These are phyloP conservation scores for Lamellibrachia satsuma DNA, from an alignment of 2,888 invertebrate species.

Conservation along the genomic window DNA sequence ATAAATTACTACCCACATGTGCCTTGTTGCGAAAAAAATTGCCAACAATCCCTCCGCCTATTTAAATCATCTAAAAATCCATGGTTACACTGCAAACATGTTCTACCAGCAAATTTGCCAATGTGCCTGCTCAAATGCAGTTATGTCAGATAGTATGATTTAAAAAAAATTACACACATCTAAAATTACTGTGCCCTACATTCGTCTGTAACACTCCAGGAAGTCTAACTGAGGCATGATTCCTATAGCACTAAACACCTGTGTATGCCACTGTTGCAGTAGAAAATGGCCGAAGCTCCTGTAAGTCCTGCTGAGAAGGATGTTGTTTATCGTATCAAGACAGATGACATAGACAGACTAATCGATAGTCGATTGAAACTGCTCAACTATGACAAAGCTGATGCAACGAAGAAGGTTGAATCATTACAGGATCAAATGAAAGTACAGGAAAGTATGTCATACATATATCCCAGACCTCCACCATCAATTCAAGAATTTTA, in stretches of 20 bases:
- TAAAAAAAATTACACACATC: too few relatives aligned
- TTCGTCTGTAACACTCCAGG: too few relatives aligned
- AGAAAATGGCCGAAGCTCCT: not conserved
- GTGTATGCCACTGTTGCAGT: not conserved
- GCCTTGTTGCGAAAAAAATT: too few relatives aligned
- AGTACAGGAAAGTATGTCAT: not conserved
- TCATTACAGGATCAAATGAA: slow-evolving; percentile 2
- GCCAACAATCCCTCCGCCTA: too few relatives aligned
- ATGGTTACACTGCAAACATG: too few relatives aligned
- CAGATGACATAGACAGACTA: not conserved
- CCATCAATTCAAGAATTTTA: not conserved
- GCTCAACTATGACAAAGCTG: not conserved
- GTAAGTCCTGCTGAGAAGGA: not conserved
- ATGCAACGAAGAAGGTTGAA: not conserved
- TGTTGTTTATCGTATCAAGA: not conserved
- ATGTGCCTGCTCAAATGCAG: too few relatives aligned
- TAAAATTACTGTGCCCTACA: too few relatives aligned
- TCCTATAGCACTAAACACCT: not conserved
- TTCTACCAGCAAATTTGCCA: too few relatives aligned
- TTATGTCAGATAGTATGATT: too few relatives aligned
- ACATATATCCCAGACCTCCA: not conserved
- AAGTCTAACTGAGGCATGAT: too few relatives aligned
- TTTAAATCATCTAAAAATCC: too few relatives aligned
- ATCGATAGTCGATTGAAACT: not conserved
- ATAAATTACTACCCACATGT: too few relatives aligned